Evolutionary conservation across 1,140 invertebrate genomes (phyloP), one percentile per base, ranked within the genome.

Genomic region (Harpegnathos saltator): DNA sequence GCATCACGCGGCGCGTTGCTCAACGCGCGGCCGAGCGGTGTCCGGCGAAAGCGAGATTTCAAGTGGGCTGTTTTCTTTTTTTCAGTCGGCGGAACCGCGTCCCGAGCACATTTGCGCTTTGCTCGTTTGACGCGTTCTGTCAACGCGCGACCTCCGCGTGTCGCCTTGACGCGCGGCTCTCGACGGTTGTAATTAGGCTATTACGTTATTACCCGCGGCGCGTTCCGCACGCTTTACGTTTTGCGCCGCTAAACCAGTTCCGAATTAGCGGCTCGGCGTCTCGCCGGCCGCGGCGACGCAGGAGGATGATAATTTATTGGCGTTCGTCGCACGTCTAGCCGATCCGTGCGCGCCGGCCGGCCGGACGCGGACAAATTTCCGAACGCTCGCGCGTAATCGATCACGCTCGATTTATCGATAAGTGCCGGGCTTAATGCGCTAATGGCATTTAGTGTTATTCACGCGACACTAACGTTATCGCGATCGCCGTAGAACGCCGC

Each of bases 191-290:
- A 62, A 82, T 82, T 82, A 77, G 26, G 58, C 29, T 63, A 82
- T 82, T 82, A 82, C 59, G 22, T 65, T 69, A 65, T 82, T 82
- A 77, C 33, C 3, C 22, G 24, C 63, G 44, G 54, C 44, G 22
- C 15, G 33, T 52, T 75, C 33, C 44, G 29, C n/a, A 15, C 29
- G 26, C 38, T 77, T 82, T 56, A 82, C 15, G 65, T 75, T 77
- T 65, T 65, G 56, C 17, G n/a, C n/a, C 7, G 7, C n/a, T 82
- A 83, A 83, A 83, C 82, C 74, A 83, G 82, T 83, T 83, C 68
- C 29, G 33, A 83, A 68, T 83, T 58, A 80, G 74, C 62, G 58
- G 52, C 44, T 29, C 33, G 58, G 71, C n/a, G n/a, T n/a, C n/a
- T n/a, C n/a, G n/a, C 71, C 58, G 3, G 58, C 52, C 22, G 1